Evolutionary conservation across 2,113 vertebrate genomes (phyloP).

Genomic region (Potamarius usumacintae): DNA sequence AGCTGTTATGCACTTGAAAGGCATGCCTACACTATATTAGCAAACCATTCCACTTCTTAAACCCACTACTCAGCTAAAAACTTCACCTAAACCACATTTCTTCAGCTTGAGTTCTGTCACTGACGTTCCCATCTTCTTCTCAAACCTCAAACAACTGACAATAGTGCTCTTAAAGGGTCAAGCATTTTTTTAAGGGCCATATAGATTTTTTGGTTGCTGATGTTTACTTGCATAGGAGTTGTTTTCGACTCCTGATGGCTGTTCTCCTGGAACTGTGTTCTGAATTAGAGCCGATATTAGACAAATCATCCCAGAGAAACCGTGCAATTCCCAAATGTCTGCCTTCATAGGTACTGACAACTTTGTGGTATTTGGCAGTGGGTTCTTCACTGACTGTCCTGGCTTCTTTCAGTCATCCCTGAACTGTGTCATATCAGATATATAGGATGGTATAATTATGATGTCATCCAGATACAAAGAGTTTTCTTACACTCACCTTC

Average conservation of each 20-base stretch:
- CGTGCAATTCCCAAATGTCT: background rate
- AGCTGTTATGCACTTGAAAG: slow-evolving; percentile 65
- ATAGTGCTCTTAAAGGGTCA: background rate
- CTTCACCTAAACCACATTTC: background rate
- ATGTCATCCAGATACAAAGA: background rate
- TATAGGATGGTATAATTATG: background rate
- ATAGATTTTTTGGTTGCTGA: slow-evolving; percentile 8
- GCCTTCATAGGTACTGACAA: background rate
- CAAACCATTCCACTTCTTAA: slow-evolving; percentile 55
- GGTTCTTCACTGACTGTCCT: background rate
- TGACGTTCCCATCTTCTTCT: background rate
- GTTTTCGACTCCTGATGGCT: background rate
- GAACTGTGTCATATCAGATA: background rate
- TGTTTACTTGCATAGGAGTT: slow-evolving; percentile 11
- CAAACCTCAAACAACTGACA: background rate
- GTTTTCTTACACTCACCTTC: background rate
- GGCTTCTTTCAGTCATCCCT: background rate
- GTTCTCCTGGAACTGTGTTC: background rate
- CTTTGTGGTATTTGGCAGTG: background rate
- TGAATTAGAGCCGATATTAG: background rate
- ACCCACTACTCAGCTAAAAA: background rate
- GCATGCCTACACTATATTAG: slow-evolving; percentile 71
- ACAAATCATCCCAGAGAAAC: slow-evolving; percentile 1
- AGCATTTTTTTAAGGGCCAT: background rate
- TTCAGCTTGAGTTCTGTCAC: background rate